Evolutionary conservation across 2,113 vertebrate species (phyloP), one percentile per base, ranked within the genome.

Genomic region (Chroicocephalus ridibundus): DNA sequence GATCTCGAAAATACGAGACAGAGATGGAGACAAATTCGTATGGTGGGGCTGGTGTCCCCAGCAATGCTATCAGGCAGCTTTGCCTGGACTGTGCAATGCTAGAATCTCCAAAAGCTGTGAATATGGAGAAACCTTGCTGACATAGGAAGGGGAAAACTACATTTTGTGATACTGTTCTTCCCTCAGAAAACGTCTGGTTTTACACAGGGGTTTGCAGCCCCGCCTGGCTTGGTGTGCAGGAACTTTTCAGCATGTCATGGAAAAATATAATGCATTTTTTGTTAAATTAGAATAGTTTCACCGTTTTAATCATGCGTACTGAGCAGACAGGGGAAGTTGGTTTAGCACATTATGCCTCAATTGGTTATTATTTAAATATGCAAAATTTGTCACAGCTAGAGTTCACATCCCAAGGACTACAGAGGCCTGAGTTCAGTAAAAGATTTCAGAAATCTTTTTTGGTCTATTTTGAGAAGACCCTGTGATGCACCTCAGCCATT

Each of bases 331-430:
- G 22, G 40, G 34, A 84, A 70, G 27, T 19, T 93, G 66, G n/a
- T 29, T 87, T 72, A 27, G 21, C 68, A 52, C 16, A 61, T 29
- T 74, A 44, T 74, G 55, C 82, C 76, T 79, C 55, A 74, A 75
- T 86, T 51, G 71, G 52, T 75, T 93, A 57, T 64, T 94, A 86
- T 74, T 86, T 80, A 93, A 96, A 86, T 82, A 93, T 78, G n/a
- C 54, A 85, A 58, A 77, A 77, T 72, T 58, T 62, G 51, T 85
- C 62, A 31, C 22, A 42, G 47, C 40, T 69, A 24, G 47, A 54
- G 49, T 82, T 94, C 81, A 51, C 58, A 70, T 79, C 31, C 55
- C 46, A 66, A 69, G 29, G 46, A 46, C 54, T 89, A 38, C 5
- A n/a, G 66, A 82, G 42, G 12, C 19, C 57, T 46, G 80, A 83